Base-by-base conservation (phyloP, 2,113 vertebrate genomes). In the Corynorhinus townsendii region DNA sequence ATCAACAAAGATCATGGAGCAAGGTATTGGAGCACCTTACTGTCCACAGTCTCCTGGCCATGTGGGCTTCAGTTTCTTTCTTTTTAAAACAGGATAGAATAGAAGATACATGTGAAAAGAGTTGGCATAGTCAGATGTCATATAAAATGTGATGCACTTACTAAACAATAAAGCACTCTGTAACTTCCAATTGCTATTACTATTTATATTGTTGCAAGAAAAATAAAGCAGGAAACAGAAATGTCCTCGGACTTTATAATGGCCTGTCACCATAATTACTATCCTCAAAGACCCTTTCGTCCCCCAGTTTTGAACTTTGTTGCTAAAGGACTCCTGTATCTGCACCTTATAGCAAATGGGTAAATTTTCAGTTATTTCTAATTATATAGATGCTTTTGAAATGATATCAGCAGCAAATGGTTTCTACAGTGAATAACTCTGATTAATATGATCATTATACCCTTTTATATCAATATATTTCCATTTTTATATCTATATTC, bases 151-250 rank as follows among this genome's bases (percentile, higher is more conserved):
- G 15, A 66, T 71, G 17, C 0, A 20, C 0, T 80, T 52, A 33
- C 4, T 71, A 87, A 84, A 72, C 20, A 79, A 28, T 35, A 73
- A 59, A 86, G 1, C 7, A 64, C 20, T 89, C 3, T 85, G 10
- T 4, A 64, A 64, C 26, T 79, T 3, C 26, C 2, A 85, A 0
- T 49, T 59, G 4, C 52, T 45, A 49, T 68, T 73, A 85, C 17
- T 72, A 52, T 54, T 72, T 91, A 86, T 71, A 71, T 76, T 79
- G 9, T 69, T 76, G 12, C 26, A 81, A 40, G 3, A 35, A 80
- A 92, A 84, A 80, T 43, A 75, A 84, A 88, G 14, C 12, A 45
- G 30, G 64, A 40, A 52, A 69, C 11, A 81, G n/a, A 92, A 85
- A 73, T 86, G 8, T 52, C 14, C 20, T 52, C 15, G 17, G 4